These are phyloP conservation scores for Cryptoblepharus egeriae DNA, from an alignment of 2,797 vertebrate species.

Conservation along the genomic window DNA sequence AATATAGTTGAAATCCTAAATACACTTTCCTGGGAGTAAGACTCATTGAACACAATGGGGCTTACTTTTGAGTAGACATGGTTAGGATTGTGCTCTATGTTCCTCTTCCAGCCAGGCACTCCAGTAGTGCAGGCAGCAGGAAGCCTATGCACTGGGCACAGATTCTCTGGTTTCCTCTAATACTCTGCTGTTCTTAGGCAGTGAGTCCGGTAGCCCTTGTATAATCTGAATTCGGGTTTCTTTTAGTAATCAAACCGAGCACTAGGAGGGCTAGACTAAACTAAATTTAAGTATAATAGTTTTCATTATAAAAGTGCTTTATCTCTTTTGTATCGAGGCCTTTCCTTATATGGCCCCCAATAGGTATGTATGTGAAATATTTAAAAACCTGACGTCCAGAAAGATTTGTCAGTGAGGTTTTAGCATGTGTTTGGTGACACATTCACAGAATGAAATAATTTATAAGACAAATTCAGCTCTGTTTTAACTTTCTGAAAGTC, in stretches of 20 bases:
- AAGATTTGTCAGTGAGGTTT: constrained; percentile 9
- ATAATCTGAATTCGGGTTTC: neutral
- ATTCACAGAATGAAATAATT: constrained; percentile 7
- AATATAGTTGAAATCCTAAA: no score
- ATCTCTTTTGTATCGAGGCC: constrained; percentile 12
- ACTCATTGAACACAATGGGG: no score
- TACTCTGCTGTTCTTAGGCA: neutral
- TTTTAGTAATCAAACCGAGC: neutral
- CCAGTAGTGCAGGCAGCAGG: neutral
- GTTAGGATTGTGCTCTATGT: no score
- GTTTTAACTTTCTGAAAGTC: constrained; percentile 32
- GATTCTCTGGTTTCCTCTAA: no score
- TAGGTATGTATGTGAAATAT: neutral
- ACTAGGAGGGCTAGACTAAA: neutral
- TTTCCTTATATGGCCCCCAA: constrained; percentile 28
- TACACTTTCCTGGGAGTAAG: no score
- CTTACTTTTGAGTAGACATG: no score
- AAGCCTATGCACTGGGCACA: no score
- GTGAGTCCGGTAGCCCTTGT: neutral
- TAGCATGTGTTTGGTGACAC: constrained; percentile 10
- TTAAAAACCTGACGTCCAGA: constrained; percentile 24
- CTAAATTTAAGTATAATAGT: neutral
- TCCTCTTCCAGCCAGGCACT: neutral
- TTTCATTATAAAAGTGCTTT: neutral
- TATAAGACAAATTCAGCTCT: constrained; percentile 3